phyloP scores from a whole-genome alignment of 2,888 invertebrate genomes.

The Cistogaster globosa region DNA sequence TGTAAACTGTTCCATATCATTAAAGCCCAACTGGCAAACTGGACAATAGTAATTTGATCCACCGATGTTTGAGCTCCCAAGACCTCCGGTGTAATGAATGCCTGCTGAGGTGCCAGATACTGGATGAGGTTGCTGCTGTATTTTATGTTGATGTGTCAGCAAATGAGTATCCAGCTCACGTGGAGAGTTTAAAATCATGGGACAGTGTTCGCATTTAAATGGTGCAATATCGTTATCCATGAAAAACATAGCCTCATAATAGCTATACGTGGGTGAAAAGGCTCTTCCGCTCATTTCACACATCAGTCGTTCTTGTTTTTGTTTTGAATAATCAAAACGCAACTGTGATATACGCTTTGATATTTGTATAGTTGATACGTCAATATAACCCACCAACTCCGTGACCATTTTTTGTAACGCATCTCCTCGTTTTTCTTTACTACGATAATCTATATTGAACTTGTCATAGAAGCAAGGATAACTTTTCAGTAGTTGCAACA shows the following conservation, averaged over 20 bases:
- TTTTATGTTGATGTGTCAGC: constrained; percentile 76
- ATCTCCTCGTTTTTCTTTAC: constrained; percentile 79
- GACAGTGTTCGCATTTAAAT: constrained; percentile 79
- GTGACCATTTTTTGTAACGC: constrained; percentile 79
- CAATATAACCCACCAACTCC: constrained; percentile 77
- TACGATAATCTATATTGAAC: constrained; percentile 79
- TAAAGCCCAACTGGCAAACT: constrained; percentile 76
- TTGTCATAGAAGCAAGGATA: constrained; percentile 80
- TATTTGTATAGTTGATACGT: constrained; percentile 79
- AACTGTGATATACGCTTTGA: constrained; percentile 80
- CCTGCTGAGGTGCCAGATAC: constrained; percentile 7
- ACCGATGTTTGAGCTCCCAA: constrained; percentile 31
- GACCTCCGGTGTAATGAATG: constrained; percentile 9
- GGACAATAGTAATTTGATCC: constrained; percentile 75
- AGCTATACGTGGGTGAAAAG: constrained; percentile 78
- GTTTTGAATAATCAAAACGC: constrained; percentile 80
- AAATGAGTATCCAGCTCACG: constrained; percentile 78
- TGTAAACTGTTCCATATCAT: constrained; percentile 76
- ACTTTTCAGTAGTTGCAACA: constrained; percentile 77
- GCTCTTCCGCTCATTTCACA: constrained; percentile 77
- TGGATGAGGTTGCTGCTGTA: constrained; percentile 59
- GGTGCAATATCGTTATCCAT: constrained; percentile 80
- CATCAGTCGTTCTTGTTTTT: constrained; percentile 78
- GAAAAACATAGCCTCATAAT: constrained; percentile 79
- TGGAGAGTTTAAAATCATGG: constrained; percentile 77